A percentile compares a stretch with the other conserved stretches of the same genome.
Conservation (phyloP, 1,140 invertebrate species). For the Anastrepha ludens region DNA sequence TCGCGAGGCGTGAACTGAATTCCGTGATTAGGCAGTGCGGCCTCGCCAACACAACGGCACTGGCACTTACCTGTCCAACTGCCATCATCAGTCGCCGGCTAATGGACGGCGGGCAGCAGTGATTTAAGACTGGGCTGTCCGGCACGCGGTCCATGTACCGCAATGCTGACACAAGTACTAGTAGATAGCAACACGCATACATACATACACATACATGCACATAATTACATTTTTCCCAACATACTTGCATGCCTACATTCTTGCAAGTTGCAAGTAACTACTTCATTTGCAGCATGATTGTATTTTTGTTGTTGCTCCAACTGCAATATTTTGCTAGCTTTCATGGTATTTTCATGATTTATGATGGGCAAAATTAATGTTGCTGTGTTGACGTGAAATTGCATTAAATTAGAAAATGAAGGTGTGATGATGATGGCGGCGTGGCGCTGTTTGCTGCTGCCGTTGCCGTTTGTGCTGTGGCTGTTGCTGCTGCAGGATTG, state of each 20-base stretch:
- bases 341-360: constrained; percentile 39
- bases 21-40: neutral
- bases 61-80: neutral
- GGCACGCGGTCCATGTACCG: neutral
- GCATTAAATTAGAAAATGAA: constrained; percentile 52
- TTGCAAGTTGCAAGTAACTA: constrained; percentile 13
- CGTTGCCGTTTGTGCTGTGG: neutral
- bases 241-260: neutral
- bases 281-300: constrained; percentile 30
- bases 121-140: neutral
- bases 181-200: neutral
- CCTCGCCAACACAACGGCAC: neutral
- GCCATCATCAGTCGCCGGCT: neutral
- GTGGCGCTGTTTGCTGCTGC: neutral
- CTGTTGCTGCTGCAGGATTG: neutral
- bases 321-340: neutral
- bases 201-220: neutral
- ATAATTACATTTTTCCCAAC: neutral
- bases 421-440: constrained; percentile 2
- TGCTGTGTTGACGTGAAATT: constrained; percentile 54
- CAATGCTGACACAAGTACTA: neutral
- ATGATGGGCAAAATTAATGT: constrained; percentile 49
- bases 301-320: neutral
- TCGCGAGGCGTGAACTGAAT: neutral
- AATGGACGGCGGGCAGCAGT: neutral